Evolutionary conservation across 2,888 invertebrate genomes (phyloP).

Genomic region (Buathra laborator): DNA sequence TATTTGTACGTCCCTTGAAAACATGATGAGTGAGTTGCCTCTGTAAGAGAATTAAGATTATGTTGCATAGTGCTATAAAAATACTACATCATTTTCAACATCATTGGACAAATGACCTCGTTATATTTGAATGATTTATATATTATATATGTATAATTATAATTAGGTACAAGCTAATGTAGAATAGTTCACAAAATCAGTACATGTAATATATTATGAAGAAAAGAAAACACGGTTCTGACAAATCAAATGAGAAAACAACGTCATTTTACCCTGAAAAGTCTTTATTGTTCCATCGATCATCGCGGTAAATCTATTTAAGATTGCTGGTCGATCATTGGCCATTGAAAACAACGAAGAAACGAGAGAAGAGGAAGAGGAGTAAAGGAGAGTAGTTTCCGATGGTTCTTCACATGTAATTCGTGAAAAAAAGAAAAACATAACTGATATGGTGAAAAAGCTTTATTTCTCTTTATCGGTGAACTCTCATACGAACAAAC

Average conservation of each 20-base stretch:
- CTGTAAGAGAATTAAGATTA: constrained; percentile 63
- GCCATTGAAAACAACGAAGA: background rate
- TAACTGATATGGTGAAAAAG: constrained; percentile 64
- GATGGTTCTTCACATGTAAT: background rate
- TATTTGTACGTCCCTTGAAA: constrained; percentile 53
- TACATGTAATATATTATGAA: constrained; percentile 76
- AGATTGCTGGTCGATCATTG: background rate
- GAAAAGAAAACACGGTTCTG: constrained; percentile 69
- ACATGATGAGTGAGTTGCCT: constrained; percentile 60
- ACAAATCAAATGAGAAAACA: constrained; percentile 55
- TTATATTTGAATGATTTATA: constrained; percentile 75
- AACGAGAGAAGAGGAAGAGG: background rate
- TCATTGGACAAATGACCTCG: constrained; percentile 70
- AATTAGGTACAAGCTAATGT: constrained; percentile 68
- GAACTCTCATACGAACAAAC: constrained; percentile 59
- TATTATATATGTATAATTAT: constrained; percentile 74
- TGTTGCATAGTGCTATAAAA: constrained; percentile 68
- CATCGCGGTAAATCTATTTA: background rate
- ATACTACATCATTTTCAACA: constrained; percentile 65
- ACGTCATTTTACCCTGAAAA: constrained; percentile 4
- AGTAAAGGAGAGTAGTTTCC: background rate
- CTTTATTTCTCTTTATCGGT: constrained; percentile 65
- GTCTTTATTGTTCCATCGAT: background rate
- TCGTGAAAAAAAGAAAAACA: background rate
- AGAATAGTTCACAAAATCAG: constrained; percentile 71